These are phyloP conservation scores for Dromiciops gliroides DNA, from an alignment of 2,113 vertebrate species.

Conservation along the genomic window DNA sequence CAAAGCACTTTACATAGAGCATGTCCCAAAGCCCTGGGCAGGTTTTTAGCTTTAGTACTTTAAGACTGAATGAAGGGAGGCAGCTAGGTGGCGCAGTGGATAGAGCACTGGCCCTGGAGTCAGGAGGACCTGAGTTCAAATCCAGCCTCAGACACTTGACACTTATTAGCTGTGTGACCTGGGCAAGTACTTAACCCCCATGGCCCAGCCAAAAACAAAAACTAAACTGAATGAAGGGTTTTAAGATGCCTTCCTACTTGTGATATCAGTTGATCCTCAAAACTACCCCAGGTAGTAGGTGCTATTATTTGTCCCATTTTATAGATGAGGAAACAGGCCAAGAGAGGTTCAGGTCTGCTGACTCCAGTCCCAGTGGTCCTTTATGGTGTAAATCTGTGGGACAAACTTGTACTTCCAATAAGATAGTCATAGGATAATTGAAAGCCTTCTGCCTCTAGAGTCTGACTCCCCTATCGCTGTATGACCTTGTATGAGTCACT, in stretches of 20 bases:
- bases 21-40: background rate
- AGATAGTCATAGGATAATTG: background rate
- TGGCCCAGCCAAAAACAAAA: no score
- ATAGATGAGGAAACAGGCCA: background rate
- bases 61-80: background rate
- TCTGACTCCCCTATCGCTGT: background rate
- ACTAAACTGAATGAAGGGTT: background rate
- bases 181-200: no score
- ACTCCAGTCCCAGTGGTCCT: background rate
- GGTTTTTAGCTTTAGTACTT: background rate
- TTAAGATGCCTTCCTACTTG: background rate
- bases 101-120: no score
- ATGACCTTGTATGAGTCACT: background rate
- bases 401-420: background rate
- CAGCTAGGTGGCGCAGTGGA: no score
- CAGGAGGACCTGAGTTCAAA: no score
- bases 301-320: background rate
- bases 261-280: background rate
- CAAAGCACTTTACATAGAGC: background rate
- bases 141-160: no score
- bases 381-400: background rate
- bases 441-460: background rate
- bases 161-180: no score
- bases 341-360: background rate
- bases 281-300: background rate